Percentiles rank a stretch among this genome's conserved stretches.
Evolutionary conservation across 2,888 invertebrate species (phyloP).

Genomic region (Peribatodes rhomboidaria): DNA sequence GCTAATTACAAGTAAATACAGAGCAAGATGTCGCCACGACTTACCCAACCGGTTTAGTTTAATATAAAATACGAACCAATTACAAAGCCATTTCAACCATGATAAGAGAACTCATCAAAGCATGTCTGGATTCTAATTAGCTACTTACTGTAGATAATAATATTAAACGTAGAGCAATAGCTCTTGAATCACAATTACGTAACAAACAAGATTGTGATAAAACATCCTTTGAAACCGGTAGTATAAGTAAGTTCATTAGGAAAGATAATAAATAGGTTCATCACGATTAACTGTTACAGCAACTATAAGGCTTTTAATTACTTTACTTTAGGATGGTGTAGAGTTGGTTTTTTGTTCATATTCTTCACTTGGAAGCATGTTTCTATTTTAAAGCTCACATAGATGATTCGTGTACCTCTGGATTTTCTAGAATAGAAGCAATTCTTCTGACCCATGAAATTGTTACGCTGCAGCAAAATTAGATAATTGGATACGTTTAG

Average conservation of each 20-base stretch:
- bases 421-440: neutral
- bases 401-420: neutral
- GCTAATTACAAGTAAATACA: constrained; percentile 7
- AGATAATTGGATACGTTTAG: constrained; percentile 30
- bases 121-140: constrained; percentile 40
- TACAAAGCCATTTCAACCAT: constrained; percentile 48
- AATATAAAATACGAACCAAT: constrained; percentile 55
- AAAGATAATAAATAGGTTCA: neutral
- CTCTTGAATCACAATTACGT: neutral
- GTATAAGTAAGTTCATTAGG: neutral
- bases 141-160: constrained; percentile 2
- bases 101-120: constrained; percentile 47
- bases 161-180: constrained; percentile 4
- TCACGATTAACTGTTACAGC: neutral
- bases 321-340: neutral
- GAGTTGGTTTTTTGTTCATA: neutral
- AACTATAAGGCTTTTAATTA: neutral
- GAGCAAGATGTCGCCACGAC: constrained; percentile 35
- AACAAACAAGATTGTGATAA: neutral
- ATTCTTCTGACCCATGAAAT: too few relatives aligned
- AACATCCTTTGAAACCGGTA: neutral
- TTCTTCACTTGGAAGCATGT: neutral
- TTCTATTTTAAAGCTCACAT: too few relatives aligned
- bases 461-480: constrained; percentile 8
- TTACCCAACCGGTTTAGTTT: constrained; percentile 48